Conservation (phyloP, 2,797 vertebrate genomes). For the Propithecus deckenii region DNA sequence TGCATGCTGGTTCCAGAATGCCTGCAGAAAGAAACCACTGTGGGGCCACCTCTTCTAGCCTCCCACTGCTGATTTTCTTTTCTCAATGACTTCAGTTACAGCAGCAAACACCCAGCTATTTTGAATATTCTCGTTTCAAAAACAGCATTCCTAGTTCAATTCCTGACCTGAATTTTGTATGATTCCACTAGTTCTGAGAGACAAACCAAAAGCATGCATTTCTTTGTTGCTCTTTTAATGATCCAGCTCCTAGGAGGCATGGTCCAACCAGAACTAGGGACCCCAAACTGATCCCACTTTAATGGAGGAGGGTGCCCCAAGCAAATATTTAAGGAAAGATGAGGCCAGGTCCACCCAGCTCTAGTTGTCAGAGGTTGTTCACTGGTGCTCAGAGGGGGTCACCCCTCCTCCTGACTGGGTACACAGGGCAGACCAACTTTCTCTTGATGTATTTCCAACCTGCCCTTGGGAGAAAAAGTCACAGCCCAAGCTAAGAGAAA, state of each 20-base stretch:
- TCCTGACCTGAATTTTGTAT: not conserved
- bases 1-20: not conserved
- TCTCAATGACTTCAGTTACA: not conserved
- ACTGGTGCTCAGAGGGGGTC: not conserved
- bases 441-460: not conserved
- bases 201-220: not conserved
- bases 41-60: not conserved
- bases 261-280: not conserved
- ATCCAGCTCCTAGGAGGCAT: not conserved
- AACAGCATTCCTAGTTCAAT: not conserved
- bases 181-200: not conserved
- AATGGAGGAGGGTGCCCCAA: not conserved
- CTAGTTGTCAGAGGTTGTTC: not conserved
- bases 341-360: not conserved
- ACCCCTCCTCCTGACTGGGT: not conserved
- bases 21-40: not conserved
- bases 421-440: not conserved
- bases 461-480: not conserved
- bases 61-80: not conserved
- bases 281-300: not conserved
- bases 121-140: conserved; percentile 26
- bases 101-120: not conserved
- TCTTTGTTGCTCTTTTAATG: not conserved
- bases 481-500: not conserved
- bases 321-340: not conserved